Evolutionary conservation across 2,888 invertebrate genomes (phyloP), one percentile per base, ranked within the genome.

Genomic region (Scaptomyza tumidula): DNA sequence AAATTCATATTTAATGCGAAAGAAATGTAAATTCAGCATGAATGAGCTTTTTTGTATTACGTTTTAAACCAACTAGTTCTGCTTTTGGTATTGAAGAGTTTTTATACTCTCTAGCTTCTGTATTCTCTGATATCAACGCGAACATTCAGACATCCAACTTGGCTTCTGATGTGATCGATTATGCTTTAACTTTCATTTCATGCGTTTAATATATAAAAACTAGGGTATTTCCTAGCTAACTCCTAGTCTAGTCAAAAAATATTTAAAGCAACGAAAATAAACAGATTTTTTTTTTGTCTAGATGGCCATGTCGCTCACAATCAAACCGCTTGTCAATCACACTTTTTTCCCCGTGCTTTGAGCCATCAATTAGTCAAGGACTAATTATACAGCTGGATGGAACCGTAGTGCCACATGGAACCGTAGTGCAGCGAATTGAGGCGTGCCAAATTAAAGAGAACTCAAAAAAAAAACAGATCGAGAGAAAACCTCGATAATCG

Each of bases 311-410:
- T 79, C 77, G 44, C 57, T 69, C 60, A 49, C 80, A 68, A 68
- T 68, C 69, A 60, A 79, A 82, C 74, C 67, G 86, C 83, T 71
- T 83, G 83, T 86, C 80, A 79, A 80, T 80, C 80, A 73, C 70
- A 61, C 43, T 19, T 19, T 46, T 43, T 50, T 54, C n/a, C 14
- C 16, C 27, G 41, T 59, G 9, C 13, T 43, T 43, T 13, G 58
- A 62, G 71, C 68, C 86, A 70, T 82, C 77, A 82, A 68, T 79
- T 82, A 76, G 63, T 65, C 63, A 79, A 50, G 48, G 63, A 73
- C 80, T 79, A 80, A 80, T 83, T 80, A 83, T 54, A 77, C 49
- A 56, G 73, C 63, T 57, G 57, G 74, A 31, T 48, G 44, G 31
- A 11, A 6, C n/a, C 14, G 24, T 5, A 54, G 52, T 13, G 37